Evolutionary conservation across 2,797 vertebrate species (phyloP).

Genomic region (Calcarius lapponicus): DNA sequence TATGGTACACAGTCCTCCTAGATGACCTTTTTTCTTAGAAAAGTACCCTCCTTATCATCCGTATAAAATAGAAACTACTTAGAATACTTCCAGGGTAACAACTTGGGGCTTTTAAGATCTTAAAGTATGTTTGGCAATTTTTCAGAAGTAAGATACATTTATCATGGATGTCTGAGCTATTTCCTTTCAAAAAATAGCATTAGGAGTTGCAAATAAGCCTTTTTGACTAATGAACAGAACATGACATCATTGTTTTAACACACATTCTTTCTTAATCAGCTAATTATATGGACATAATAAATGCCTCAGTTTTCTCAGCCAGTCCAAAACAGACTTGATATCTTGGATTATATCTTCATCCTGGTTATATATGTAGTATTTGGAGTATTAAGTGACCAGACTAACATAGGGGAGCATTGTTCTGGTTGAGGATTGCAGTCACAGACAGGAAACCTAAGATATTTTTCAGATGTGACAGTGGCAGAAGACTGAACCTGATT

Average conservation of each 20-base stretch:
- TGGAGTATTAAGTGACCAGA: not conserved
- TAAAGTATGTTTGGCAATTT: not conserved
- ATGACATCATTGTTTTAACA: not conserved
- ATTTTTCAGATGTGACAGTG: not conserved
- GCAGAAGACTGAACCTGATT: not conserved
- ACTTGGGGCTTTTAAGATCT: not conserved
- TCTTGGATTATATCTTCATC: not conserved
- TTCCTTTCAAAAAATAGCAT: not conserved
- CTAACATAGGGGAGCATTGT: not conserved
- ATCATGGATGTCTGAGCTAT: not conserved
- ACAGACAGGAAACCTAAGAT: not conserved
- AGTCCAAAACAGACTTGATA: not conserved
- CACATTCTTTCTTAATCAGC: not conserved
- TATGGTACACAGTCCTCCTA: not conserved
- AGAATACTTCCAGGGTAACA: not conserved
- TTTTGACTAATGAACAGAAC: not conserved
- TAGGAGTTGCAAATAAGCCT: not conserved
- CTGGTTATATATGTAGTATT: not conserved
- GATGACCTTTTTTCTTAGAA: not conserved
- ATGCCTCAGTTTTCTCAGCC: not conserved
- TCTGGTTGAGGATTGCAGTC: not conserved
- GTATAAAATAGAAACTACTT: not conserved
- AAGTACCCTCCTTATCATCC: not conserved
- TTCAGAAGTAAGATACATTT: not conserved
- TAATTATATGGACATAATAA: not conserved